Base-by-base conservation (phyloP, 2,113 vertebrate genomes). In the Corydoras sp. region DNA sequence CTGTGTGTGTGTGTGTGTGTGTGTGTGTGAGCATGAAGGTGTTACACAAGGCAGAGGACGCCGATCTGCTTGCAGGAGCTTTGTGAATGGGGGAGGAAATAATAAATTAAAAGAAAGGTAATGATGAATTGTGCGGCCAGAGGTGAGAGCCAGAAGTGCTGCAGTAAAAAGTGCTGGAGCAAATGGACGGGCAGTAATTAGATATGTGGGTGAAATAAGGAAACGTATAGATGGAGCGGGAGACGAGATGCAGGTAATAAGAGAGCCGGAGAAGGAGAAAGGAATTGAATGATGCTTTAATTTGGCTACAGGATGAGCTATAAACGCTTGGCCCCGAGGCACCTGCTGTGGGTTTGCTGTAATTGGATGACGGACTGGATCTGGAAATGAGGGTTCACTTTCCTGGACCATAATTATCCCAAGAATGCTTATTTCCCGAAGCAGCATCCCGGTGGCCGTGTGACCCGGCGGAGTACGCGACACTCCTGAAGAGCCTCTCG, bases 351-450 rank as follows among this genome's bases (percentile, higher is more conserved):
- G 54, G 64, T 48, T 48, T 49, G 8, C 55, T 13, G 50, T 77
- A 64, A 72, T 72, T 79, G 62, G 76, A 69, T 75, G 55, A 65
- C 48, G 12, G n/a, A 59, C 15, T 53, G 56, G 14, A 60, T 69
- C 54, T 18, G 12, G 55, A 61, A 73, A 71, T 32, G 65, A 60
- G 60, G 56, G 43, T 31, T 43, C 68, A 18, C 54, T 31, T 24
- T 73, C 29, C 48, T 49, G 67, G 75, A 65, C 10, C 10, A 67
- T 77, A 74, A 77, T 76, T 56, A 48, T 59, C 58, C 24, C 55
- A 58, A 58, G 15, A 31, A 61, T 60, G 35, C 53, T 60, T 65
- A 53, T 60, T 60, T 76, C 65, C 59, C 68, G 61, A 74, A 58
- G 71, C 67, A 15, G 24, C n/a, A 15, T 10, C 15, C 9, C 15